Conservation (phyloP, 2,797 vertebrate species). For the Channa striata region DNA sequence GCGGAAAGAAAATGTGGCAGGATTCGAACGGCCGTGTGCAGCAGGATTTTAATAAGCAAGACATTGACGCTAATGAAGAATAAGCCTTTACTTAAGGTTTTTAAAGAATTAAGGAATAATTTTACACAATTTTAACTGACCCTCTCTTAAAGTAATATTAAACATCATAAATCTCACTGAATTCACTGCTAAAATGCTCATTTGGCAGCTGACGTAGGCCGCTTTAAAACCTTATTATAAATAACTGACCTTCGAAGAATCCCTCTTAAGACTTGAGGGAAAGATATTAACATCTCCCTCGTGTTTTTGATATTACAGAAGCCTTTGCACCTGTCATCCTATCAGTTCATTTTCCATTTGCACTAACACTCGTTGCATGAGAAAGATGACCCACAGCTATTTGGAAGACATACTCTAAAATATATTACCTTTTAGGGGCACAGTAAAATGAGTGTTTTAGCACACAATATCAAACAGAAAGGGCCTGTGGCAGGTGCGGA, state of each 20-base stretch:
- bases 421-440: constrained; percentile 28
- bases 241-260: constrained; percentile 29
- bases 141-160: constrained; percentile 3
- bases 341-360: constrained; percentile 27
- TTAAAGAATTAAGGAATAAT: constrained; percentile 6
- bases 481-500: constrained; percentile 30
- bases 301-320: constrained; percentile 30
- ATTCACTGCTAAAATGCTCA: constrained; percentile 4
- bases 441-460: constrained; percentile 16
- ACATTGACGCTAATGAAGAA: constrained; percentile 15
- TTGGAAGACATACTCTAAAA: constrained; percentile 37
- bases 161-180: background rate
- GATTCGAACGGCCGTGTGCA: constrained; percentile 26
- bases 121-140: background rate
- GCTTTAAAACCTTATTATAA: constrained; percentile 27
- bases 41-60: constrained; percentile 21
- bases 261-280: constrained; percentile 1
- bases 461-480: constrained; percentile 21
- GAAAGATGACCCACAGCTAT: constrained; percentile 19
- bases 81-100: background rate
- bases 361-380: constrained; percentile 10
- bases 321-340: constrained; percentile 17
- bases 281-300: constrained; percentile 17
- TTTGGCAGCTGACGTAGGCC: constrained; percentile 1
- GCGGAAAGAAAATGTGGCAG: constrained; percentile 8